Evolutionary conservation across 2,113 vertebrate genomes (phyloP), one percentile per base, ranked within the genome.

Genomic region (Marmota flaviventris): DNA sequence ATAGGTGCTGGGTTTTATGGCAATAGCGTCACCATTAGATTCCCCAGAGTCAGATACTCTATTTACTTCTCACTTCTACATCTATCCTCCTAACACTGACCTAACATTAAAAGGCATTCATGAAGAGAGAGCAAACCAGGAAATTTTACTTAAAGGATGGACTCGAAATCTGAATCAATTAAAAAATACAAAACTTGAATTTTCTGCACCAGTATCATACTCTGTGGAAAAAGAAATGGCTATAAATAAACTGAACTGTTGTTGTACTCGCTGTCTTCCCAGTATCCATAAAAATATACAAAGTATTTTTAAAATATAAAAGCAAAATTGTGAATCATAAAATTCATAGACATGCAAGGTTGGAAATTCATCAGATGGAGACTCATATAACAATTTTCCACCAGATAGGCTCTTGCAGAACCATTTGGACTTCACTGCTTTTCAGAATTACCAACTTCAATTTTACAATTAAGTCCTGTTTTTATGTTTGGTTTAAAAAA

Each of bases 361-460:
- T 84, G 20, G 14, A 85, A 92, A 53, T 25, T 61, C 9, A 9
- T 72, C 37, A 58, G 20, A 58, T 51, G 4, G n/a, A 91, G 10
- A 1, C 4, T 20, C 24, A 39, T 1, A 9, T 1, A 9, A 53
- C 17, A 17, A n/a, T 1, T 4, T 65, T 93, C 10, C 1, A 58
- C 11, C 13, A 61, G 22, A 70, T 10, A 14, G 24, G 61, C 39
- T 89, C 24, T 51, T 70, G n/a, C 5, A 27, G 76, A 58, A 1
- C 37, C n/a, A 53, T 72, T 70, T 53, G 13, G 4, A 5, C 25
- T 61, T 85, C 9, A 12, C 1, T 39, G 18, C 4, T 91, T 93
- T 84, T 86, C 10, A 78, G 69, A n/a, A 27, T 5, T 58, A 48
- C 1, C 4, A 29, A 42, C 51, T 83, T 11, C 24, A 79, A 70